Evolutionary conservation across 1,140 invertebrate genomes (phyloP).

Genomic region (Drosophila insularis): DNA sequence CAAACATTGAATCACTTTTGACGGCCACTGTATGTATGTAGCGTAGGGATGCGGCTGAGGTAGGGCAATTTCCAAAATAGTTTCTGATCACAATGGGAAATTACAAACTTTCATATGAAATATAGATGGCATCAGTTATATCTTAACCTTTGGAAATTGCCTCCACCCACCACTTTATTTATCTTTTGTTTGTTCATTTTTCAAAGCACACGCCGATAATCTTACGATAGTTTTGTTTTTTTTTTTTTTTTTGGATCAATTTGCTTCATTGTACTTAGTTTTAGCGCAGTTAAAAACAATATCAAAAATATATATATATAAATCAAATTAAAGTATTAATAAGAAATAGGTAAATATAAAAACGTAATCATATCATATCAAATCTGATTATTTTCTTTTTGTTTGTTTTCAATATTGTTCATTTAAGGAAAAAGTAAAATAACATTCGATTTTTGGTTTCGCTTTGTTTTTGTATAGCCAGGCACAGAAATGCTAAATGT

Average conservation of each 20-base stretch:
- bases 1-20: no score
- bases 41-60: background rate
- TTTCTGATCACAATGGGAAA: no score
- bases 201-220: conserved; percentile 51
- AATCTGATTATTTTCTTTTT: conserved; percentile 51
- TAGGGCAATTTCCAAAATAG: conserved; percentile 18
- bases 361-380: conserved; percentile 56
- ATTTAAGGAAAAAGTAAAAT: conserved; percentile 66
- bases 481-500: background rate
- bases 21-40: background rate
- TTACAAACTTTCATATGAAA: no score
- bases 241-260: conserved; percentile 27
- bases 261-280: conserved; percentile 51
- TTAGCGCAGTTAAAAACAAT: conserved; percentile 79
- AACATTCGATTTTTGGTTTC: conserved; percentile 59
- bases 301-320: conserved; percentile 55
- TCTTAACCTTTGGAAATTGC: background rate
- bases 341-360: conserved; percentile 54
- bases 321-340: conserved; percentile 35
- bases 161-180: background rate
- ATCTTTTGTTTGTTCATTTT: conserved; percentile 14
- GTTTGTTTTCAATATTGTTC: conserved; percentile 45
- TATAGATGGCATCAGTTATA: background rate
- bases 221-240: conserved; percentile 15
- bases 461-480: background rate